Percentiles rank a stretch among this genome's conserved stretches.
phyloP scores from a whole-genome alignment of 2,797 vertebrate genomes.

The Hemitrygon akajei region DNA sequence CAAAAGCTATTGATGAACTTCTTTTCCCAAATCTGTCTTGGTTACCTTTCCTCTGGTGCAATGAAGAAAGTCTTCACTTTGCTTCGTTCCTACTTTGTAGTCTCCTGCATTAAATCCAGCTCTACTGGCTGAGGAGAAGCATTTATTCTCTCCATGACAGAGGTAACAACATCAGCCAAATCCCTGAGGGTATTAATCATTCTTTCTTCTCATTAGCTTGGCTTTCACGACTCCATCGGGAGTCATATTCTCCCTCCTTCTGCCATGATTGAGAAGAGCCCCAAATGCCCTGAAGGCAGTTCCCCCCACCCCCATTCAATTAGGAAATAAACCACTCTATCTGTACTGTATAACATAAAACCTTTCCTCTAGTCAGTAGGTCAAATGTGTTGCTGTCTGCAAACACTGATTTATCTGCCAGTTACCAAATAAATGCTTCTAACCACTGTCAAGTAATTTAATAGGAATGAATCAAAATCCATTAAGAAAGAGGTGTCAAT shows the following conservation, averaged over 20 bases:
- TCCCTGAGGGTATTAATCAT: constrained; percentile 5
- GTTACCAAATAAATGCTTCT: not conserved
- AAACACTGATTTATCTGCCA: not conserved
- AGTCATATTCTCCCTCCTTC: not conserved
- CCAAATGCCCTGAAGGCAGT: not conserved
- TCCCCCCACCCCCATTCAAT: constrained; percentile 11
- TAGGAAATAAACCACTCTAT: not conserved
- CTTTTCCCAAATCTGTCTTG: too few relatives aligned
- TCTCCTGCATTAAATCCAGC: not conserved
- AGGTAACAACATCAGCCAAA: not conserved
- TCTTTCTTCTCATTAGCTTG: constrained; percentile 26
- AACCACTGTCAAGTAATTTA: constrained; percentile 16
- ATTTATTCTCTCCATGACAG: not conserved
- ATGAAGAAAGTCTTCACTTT: not conserved
- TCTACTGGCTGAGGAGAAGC: not conserved
- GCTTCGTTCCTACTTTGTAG: not conserved
- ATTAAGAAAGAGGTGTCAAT: not conserved
- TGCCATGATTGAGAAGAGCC: not conserved
- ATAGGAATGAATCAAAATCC: not conserved
- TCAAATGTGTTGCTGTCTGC: constrained; percentile 15
- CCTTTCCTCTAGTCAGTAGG: not conserved
- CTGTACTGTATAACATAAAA: not conserved
- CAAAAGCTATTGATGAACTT: too few relatives aligned
- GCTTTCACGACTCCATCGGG: not conserved
- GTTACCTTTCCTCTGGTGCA: not conserved